These are phyloP conservation scores for Micoletzkya japonica DNA, from an alignment of 2,888 invertebrate genomes.

Conservation along the genomic window DNA sequence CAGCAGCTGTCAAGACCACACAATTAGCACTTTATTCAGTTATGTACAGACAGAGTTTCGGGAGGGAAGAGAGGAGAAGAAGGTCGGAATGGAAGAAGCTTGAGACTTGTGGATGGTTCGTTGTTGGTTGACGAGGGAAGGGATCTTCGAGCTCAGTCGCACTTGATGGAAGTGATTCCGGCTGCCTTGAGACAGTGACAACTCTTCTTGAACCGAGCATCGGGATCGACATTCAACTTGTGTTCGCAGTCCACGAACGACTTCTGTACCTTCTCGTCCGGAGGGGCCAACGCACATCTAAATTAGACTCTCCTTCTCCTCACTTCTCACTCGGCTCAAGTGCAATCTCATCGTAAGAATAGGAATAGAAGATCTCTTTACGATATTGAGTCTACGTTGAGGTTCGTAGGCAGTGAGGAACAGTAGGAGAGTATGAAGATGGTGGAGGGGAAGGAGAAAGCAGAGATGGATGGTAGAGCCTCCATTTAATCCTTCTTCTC, in stretches of 20 bases:
- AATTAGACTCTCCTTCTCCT: constrained; percentile 4
- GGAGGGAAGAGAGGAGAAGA: not conserved
- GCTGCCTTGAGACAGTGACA: constrained; percentile 47
- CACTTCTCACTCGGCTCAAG: not conserved
- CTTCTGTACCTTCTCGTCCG: constrained; percentile 37
- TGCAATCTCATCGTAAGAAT: too few relatives aligned
- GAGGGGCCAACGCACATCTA: constrained; percentile 49
- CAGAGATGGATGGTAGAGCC: not conserved
- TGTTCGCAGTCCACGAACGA: constrained; percentile 44
- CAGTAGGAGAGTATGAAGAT: not conserved
- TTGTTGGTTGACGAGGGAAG: not conserved
- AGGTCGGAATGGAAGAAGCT: not conserved
- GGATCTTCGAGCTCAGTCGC: constrained; percentile 14
- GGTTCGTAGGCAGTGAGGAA: too few relatives aligned
- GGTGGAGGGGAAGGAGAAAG: not conserved
- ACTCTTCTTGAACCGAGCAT: constrained; percentile 38
- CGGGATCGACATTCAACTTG: constrained; percentile 38
- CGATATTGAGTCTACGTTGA: too few relatives aligned
- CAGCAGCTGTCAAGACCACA: not conserved
- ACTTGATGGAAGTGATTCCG: constrained; percentile 31
- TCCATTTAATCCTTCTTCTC: constrained; percentile 8
- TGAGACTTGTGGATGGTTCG: not conserved
- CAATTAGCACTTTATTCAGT: constrained; percentile 1
- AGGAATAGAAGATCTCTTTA: too few relatives aligned
- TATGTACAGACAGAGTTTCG: constrained; percentile 11